These are phyloP conservation scores for Heteractis magnifica DNA, from an alignment of 92 coral and sea anemone genomes.

Conservation along the genomic window DNA sequence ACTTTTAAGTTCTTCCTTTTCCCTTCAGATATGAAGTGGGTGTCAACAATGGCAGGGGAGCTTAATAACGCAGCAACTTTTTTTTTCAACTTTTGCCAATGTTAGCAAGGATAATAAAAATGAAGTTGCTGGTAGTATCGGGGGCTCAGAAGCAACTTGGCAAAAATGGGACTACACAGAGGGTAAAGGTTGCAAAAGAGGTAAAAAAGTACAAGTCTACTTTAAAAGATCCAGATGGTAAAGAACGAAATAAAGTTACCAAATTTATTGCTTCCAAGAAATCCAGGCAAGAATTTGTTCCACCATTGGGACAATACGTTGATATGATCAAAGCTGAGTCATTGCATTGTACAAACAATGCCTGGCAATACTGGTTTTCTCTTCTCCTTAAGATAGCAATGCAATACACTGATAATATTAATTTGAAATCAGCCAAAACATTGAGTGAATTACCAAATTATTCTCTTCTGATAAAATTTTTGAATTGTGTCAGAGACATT, in stretches of 20 bases:
- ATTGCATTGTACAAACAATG: slow-evolving; percentile 54
- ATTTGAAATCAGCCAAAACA: slow-evolving; percentile 33
- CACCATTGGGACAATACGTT: slow-evolving; percentile 61
- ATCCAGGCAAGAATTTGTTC: too few species aligned
- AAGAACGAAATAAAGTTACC: slow-evolving; percentile 55
- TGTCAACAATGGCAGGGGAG: slow-evolving; percentile 55
- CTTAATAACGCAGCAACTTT: slow-evolving; percentile 50
- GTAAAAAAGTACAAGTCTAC: slow-evolving; percentile 49
- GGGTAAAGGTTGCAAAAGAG: slow-evolving; percentile 37
- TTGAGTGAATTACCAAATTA: slow-evolving; percentile 38
- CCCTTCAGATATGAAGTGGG: slow-evolving; percentile 61
- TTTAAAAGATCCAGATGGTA: slow-evolving; percentile 44
- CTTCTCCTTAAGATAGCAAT: slow-evolving; percentile 36
- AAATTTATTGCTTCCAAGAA: slow-evolving; percentile 49
- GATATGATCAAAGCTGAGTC: slow-evolving; percentile 55
- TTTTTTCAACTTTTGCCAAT: too few species aligned
- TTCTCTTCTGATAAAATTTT: slow-evolving; percentile 37
- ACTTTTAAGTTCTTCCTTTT: slow-evolving; percentile 37
- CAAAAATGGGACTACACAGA: slow-evolving; percentile 57
- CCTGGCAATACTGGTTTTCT: slow-evolving; percentile 57
- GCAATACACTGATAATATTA: slow-evolving; percentile 42
- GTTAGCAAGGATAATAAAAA: slow-evolving; percentile 37
- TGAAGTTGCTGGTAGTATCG: slow-evolving; percentile 47
- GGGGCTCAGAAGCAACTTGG: slow-evolving; percentile 47
- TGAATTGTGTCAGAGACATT: slow-evolving; percentile 43